phyloP scores from a whole-genome alignment of 2,888 invertebrate species.

The Catocala fraxini region DNA sequence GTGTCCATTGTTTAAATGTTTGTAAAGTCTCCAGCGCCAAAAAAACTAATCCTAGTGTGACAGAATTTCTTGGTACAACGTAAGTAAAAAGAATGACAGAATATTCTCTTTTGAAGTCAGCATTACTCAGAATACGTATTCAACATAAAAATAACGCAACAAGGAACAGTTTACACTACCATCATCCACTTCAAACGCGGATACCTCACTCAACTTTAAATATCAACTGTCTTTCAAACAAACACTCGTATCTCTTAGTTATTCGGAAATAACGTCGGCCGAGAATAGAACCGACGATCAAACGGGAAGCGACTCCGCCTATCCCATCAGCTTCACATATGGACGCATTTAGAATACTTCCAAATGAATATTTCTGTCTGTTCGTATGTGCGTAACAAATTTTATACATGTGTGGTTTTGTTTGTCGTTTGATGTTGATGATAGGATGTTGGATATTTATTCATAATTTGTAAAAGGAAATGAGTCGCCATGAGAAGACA shows the following conservation, averaged over 20 bases:
- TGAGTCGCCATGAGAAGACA: background rate
- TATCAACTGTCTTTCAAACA: constrained; percentile 36
- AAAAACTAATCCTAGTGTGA: too few relatives aligned
- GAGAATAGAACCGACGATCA: constrained; percentile 18
- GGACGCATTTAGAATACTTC: constrained; percentile 8
- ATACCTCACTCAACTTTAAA: constrained; percentile 20
- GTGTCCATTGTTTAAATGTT: too few relatives aligned
- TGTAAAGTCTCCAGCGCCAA: too few relatives aligned
- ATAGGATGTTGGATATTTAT: background rate
- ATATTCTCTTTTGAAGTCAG: too few relatives aligned
- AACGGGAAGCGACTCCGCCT: constrained; percentile 14
- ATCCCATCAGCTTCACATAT: constrained; percentile 10
- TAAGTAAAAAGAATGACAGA: too few relatives aligned
- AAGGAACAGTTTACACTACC: too few relatives aligned
- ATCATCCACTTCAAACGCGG: background rate
- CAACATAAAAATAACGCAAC: too few relatives aligned
- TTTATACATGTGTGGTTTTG: constrained; percentile 5
- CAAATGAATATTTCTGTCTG: constrained; percentile 9
- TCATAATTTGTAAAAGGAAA: background rate
- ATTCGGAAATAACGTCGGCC: constrained; percentile 14
- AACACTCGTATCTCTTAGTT: constrained; percentile 28
- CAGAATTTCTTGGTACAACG: too few relatives aligned
- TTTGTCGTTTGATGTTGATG: constrained; percentile 5
- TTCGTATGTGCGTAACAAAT: constrained; percentile 5
- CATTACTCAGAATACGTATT: too few relatives aligned